These are phyloP conservation scores for Anastrepha obliqua DNA, from an alignment of 1,140 invertebrate species.

Conservation along the genomic window DNA sequence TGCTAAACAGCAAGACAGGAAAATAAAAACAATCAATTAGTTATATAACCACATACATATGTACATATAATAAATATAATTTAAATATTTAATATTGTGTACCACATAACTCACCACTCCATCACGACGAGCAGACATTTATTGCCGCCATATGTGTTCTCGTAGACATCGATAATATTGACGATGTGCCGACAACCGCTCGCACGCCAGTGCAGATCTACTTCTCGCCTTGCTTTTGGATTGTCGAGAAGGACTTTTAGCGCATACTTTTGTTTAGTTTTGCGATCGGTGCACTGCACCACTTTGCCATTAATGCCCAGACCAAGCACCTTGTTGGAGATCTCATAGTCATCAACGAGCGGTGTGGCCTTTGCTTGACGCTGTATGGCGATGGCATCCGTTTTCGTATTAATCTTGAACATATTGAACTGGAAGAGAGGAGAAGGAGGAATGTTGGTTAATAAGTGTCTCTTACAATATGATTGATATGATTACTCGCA, in stretches of 20 bases:
- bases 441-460: background rate
- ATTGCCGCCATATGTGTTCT: constrained; percentile 93
- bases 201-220: constrained; percentile 95
- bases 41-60: constrained; percentile 1
- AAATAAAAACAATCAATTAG: background rate
- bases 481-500: background rate
- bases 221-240: constrained; percentile 93
- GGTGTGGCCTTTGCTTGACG: constrained; percentile 82
- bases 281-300: constrained; percentile 83
- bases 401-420: constrained; percentile 46
- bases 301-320: constrained; percentile 98
- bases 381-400: constrained; percentile 55
- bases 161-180: constrained; percentile 95
- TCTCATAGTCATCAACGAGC: constrained; percentile 94
- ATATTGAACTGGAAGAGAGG: background rate
- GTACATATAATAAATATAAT: constrained; percentile 14
- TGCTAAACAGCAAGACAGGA: constrained; percentile 78
- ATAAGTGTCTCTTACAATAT: background rate
- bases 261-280: constrained; percentile 86
- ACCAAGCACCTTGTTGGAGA: constrained; percentile 96
- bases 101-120: constrained; percentile 86
- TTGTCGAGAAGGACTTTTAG: constrained; percentile 95
- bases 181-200: constrained; percentile 95
- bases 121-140: constrained; percentile 96
- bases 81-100: constrained; percentile 6